Percentiles rank a stretch among this genome's conserved stretches.
phyloP scores from a whole-genome alignment of 2,888 invertebrate genomes.

The Macrophya alboannulata region DNA sequence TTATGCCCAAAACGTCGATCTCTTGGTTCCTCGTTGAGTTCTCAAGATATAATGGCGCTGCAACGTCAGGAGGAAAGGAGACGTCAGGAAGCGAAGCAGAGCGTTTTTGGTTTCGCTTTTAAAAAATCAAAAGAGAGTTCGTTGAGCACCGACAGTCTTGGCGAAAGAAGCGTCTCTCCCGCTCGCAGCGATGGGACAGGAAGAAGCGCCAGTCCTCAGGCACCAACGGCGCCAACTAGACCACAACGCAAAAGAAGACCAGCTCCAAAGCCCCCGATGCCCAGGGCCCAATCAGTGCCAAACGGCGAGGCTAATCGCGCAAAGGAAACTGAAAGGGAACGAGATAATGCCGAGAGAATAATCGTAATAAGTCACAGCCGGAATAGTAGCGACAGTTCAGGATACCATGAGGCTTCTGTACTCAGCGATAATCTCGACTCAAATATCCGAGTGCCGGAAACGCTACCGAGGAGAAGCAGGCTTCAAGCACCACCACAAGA shows the following conservation, averaged over 20 bases:
- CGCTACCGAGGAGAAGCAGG: conserved; percentile 78
- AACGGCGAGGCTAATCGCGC: conserved; percentile 60
- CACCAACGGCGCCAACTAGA: conserved; percentile 79
- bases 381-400: conserved; percentile 88
- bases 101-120: conserved; percentile 82
- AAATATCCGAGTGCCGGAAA: conserved; percentile 74
- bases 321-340: conserved; percentile 68
- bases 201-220: conserved; percentile 74
- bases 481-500: conserved; percentile 66
- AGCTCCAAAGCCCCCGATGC: conserved; percentile 83
- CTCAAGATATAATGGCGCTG: conserved; percentile 83
- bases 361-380: conserved; percentile 85
- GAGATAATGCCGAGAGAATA: conserved; percentile 75
- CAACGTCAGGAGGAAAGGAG: conserved; percentile 83
- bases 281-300: conserved; percentile 41
- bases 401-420: conserved; percentile 87
- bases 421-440: conserved; percentile 83
- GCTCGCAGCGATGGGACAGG: conserved; percentile 84
- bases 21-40: conserved; percentile 80
- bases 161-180: conserved; percentile 82
- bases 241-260: conserved; percentile 83
- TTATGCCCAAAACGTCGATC: conserved; percentile 80
- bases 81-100: conserved; percentile 80
- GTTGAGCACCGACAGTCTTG: conserved; percentile 81
- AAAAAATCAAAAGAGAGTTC: conserved; percentile 80